Percentiles rank a stretch among this genome's conserved stretches.
These are phyloP conservation scores for Lipophrys pholis DNA, from an alignment of 2,113 vertebrate genomes.

Conservation along the genomic window DNA sequence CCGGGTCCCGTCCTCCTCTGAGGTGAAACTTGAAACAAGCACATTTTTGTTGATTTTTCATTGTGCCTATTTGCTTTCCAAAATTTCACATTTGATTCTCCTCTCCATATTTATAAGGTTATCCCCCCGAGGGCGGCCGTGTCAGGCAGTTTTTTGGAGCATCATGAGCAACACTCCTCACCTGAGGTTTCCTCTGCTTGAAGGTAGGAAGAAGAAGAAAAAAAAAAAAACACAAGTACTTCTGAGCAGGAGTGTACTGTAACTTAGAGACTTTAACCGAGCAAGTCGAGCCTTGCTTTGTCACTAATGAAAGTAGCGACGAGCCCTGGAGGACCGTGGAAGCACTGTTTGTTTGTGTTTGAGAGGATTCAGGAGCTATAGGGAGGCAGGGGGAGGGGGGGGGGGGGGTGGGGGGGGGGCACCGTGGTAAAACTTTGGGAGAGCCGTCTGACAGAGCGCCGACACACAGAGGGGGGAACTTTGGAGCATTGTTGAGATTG, in stretches of 20 bases:
- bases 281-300: constrained; percentile 78
- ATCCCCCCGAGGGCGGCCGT: constrained; percentile 54
- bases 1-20: constrained; percentile 17
- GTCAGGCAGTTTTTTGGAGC: constrained; percentile 76
- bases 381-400: neutral
- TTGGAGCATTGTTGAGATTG: constrained; percentile 78
- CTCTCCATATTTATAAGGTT: constrained; percentile 70
- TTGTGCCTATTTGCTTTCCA: constrained; percentile 69
- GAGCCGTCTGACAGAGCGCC: constrained; percentile 79
- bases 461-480: constrained; percentile 66
- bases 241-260: constrained; percentile 68
- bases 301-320: constrained; percentile 84
- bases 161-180: constrained; percentile 68
- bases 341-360: constrained; percentile 83
- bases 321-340: constrained; percentile 75
- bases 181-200: constrained; percentile 63
- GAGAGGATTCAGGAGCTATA: constrained; percentile 62
- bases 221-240: constrained; percentile 48
- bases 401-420: neutral
- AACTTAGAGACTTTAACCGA: constrained; percentile 71
- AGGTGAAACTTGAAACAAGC: constrained; percentile 64
- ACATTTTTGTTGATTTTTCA: constrained; percentile 66
- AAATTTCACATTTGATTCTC: constrained; percentile 71
- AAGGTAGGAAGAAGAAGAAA: constrained; percentile 24
- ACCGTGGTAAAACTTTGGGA: constrained; percentile 83